Percentiles rank a stretch among this genome's conserved stretches.
Conservation (phyloP, 2,797 vertebrate genomes). For the Etheostoma perlongum region DNA sequence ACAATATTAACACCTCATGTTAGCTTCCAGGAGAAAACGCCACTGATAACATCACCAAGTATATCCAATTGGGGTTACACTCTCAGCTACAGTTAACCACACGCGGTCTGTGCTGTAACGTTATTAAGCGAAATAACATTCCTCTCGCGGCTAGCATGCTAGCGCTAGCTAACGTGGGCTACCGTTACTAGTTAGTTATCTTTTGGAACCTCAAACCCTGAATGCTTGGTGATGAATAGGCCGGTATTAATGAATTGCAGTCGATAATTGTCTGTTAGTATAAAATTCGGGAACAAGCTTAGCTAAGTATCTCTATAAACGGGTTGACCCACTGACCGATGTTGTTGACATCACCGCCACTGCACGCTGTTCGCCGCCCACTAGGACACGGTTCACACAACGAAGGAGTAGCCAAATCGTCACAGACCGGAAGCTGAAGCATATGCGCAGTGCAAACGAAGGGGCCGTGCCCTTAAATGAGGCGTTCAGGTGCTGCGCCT, state of each 20-base stretch:
- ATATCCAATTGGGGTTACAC: conserved; percentile 9
- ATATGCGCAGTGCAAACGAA: conserved; percentile 49
- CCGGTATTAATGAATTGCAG: accelerated
- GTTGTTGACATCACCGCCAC: conserved; percentile 73
- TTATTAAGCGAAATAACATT: not conserved
- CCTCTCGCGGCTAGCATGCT: conserved; percentile 57
- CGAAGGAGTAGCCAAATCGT: not conserved
- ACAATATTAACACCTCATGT: too few species aligned
- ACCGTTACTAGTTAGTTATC: not conserved
- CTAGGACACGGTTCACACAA: conserved; percentile 5
- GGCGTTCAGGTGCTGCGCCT: not conserved
- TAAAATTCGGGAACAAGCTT: accelerated
- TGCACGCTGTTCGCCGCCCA: conserved; percentile 55
- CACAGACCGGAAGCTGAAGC: not conserved
- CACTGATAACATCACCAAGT: not conserved
- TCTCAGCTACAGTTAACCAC: not conserved
- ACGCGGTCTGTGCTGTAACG: not conserved
- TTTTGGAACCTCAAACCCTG: not conserved
- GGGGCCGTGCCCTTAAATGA: not conserved
- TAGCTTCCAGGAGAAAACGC: not conserved
- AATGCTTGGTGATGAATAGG: not conserved
- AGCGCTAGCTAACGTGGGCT: conserved; percentile 41
- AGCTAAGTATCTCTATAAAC: not conserved
- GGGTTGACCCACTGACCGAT: conserved; percentile 67
- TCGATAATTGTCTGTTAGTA: accelerated